Conservation (phyloP, 2,797 vertebrate genomes). For the Avahi laniger region DNA sequence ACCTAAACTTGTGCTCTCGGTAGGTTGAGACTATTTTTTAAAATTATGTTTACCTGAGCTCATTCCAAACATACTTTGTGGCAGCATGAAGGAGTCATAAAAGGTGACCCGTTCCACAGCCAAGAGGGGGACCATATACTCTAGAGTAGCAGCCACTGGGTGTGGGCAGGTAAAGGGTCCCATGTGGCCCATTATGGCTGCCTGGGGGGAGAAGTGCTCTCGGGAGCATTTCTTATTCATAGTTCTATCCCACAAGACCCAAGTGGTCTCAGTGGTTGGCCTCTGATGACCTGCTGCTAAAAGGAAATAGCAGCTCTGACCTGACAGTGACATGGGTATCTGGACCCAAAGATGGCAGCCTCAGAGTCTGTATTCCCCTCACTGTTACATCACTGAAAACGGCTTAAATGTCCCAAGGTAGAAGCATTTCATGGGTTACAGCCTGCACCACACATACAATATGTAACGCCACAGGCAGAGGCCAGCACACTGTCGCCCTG, state of each 20-base stretch:
- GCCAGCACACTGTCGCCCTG: rapidly evolving
- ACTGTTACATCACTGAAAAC: not conserved
- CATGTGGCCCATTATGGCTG: rapidly evolving
- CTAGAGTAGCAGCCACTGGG: rapidly evolving
- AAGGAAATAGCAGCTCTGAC: not conserved
- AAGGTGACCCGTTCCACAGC: rapidly evolving
- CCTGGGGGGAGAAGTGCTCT: not conserved
- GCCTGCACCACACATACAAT: rapidly evolving
- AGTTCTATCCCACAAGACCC: not conserved
- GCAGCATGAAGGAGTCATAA: not conserved
- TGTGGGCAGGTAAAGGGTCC: not conserved
- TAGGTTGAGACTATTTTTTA: not conserved
- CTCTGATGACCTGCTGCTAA: not conserved
- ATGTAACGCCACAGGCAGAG: rapidly evolving
- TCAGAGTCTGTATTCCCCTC: too few species aligned
- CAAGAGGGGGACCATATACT: rapidly evolving
- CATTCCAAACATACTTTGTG: not conserved
- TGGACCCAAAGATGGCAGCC: not conserved
- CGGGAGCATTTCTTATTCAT: not conserved
- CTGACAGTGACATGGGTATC: not conserved
- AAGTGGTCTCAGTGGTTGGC: not conserved
- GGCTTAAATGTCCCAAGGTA: rapidly evolving
- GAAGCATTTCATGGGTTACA: not conserved
- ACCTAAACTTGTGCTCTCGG: not conserved
- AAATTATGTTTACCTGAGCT: not conserved